Evolutionary conservation across 2,113 vertebrate genomes (phyloP).

Genomic region (Nothocercus julius): DNA sequence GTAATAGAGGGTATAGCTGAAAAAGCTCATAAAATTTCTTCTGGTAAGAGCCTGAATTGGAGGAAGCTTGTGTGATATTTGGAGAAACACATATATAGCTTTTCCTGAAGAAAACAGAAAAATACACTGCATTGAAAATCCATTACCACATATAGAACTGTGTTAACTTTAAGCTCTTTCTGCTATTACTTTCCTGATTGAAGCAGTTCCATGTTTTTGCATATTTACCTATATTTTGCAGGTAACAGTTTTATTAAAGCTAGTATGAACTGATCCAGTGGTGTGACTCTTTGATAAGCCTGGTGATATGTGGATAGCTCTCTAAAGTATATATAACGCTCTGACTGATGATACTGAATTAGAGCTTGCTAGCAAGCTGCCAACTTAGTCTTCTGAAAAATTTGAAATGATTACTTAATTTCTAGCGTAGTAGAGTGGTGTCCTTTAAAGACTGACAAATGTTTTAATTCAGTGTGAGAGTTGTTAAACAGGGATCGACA

Average conservation of each 20-base stretch:
- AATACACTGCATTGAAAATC: neutral
- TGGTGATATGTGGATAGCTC: neutral
- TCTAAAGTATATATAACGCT: neutral
- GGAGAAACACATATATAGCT: rapidly evolving
- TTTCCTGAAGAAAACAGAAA: neutral
- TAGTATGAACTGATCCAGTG: neutral
- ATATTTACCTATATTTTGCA: neutral
- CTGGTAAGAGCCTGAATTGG: neutral
- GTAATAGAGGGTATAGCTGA: neutral
- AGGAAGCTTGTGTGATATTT: neutral
- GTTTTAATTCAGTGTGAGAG: neutral
- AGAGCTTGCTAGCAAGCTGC: neutral
- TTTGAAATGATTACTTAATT: neutral
- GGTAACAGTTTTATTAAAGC: neutral
- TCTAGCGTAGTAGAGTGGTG: neutral
- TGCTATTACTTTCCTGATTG: neutral
- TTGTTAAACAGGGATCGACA: neutral
- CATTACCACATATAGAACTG: rapidly evolving
- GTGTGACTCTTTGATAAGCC: neutral
- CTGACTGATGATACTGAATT: neutral
- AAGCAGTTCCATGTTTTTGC: neutral
- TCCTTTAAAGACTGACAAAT: neutral
- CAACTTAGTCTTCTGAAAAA: neutral
- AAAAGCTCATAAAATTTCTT: neutral
- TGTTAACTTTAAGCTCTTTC: neutral